Base-by-base conservation (phyloP, 1,140 invertebrate species). In the Bombus waltoni region DNA sequence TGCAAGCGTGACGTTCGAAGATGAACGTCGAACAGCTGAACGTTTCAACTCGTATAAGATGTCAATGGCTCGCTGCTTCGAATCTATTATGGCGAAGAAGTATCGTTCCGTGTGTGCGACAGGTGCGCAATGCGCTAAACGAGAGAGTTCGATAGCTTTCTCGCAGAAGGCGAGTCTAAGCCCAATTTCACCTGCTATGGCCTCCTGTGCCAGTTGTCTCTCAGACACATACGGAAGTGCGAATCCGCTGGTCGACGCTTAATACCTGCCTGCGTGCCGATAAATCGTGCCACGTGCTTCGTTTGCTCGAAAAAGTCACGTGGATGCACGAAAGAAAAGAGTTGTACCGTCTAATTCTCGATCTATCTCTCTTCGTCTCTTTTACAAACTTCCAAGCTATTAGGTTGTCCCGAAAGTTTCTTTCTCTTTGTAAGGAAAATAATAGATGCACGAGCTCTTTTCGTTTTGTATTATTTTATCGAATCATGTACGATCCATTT, bases 141-240 rank as follows among this genome's bases (percentile, higher is more conserved):
- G 71, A 28, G 47, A 81, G 62, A 70, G 72, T 88, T 81, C 77
- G 62, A 47, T 83, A 72, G 83, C 68, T 89, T 76, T 88, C 87
- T 82, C 74, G 82, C 79, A 80, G 70, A 79, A 79, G 78, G 80
- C 70, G 65, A 83, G 38, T 81, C 77, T 84, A 89, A 53, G 40
- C 42, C 76, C 35, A 87, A 90, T 89, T 89, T 78, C 81, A 90
- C 79, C 85, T 90, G 88, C 82, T 72, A 44, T n/a, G 66, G 71
- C 59, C 68, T 70, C 59, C 68, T 70, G 38, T 68, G 65, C 40
- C 62, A 35, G 59, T 79, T 44, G 62, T 35, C 9, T 18, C n/a
- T 70, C 83, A 38, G n/a, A 57, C 68, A 59, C 65, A 32, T 70
- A 83, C 35, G 28, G 15, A 53, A 38, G 38, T 25, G 75, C 44